A percentile compares a stretch with the other conserved stretches of the same genome.
phyloP scores from a whole-genome alignment of 2,888 invertebrate species.

The Empis livida region DNA sequence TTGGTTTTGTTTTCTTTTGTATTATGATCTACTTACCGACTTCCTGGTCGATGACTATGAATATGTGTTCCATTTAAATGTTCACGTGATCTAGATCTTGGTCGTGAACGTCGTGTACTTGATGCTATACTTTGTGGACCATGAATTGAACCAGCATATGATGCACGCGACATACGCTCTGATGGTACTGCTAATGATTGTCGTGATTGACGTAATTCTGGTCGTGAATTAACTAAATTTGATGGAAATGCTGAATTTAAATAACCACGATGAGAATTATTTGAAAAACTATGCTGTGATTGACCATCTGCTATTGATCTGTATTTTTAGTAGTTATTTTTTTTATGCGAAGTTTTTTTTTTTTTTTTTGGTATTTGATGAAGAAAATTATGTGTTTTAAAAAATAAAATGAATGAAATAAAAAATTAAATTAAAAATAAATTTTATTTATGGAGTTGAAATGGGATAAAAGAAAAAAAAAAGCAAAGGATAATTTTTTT shows the following conservation, averaged over 20 bases:
- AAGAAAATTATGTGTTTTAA: not conserved
- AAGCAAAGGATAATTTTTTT: no score
- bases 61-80: constrained; percentile 40
- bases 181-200: constrained; percentile 74
- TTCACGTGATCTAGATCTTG: constrained; percentile 64
- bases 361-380: not conserved
- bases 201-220: constrained; percentile 75
- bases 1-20: no score
- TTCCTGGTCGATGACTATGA: constrained; percentile 51
- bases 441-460: no score
- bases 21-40: constrained; percentile 45
- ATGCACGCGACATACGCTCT: constrained; percentile 65
- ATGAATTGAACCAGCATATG: constrained; percentile 54
- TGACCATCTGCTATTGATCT: constrained; percentile 79
- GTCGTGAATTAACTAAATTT: constrained; percentile 62
- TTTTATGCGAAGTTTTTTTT: constrained; percentile 7
- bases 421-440: not conserved
- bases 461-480: no score
- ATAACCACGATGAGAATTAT: constrained; percentile 62
- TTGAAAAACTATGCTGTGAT: constrained; percentile 79
- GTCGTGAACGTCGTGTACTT: constrained; percentile 54
- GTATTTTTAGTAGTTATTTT: constrained; percentile 9
- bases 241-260: constrained; percentile 53
- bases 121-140: constrained; percentile 45
- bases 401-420: not conserved